Evolutionary conservation across 2,113 vertebrate genomes (phyloP), one percentile per base, ranked within the genome.

Genomic region (Lophotis ruficrista): DNA sequence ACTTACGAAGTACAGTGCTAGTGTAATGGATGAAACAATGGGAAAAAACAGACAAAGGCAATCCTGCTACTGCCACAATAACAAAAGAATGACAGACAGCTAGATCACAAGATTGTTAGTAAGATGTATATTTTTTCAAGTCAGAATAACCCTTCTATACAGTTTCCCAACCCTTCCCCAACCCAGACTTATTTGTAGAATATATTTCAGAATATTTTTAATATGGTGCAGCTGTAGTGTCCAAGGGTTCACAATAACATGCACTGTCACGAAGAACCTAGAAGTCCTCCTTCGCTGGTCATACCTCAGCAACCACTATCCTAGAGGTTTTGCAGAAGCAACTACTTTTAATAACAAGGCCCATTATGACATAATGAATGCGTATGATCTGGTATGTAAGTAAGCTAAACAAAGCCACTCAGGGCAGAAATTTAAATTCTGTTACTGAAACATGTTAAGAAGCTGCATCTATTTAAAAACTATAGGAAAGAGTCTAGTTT

Each of bases 101-200:
- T 98, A 98, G 97, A 97, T 97, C 97, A 98, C 98, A 98, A 97
- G 96, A 83, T 97, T 93, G 97, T 98, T 98, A 98, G 98, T 97
- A 98, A 98, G 95, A 97, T 97, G 94, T 98, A 90, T 97, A 98
- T 87, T 98, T 97, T 97, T 94, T 96, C 96, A 98, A 98, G 97
- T 97, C 98, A 97, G 94, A 98, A 93, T 93, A 97, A 96, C 97
- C 97, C 97, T 96, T 90, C 95, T 96, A 93, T 97, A 97, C 82
- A 96, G 93, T 90, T 96, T 95, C 96, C 94, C 95, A 96, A 91
- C 95, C 97, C 96, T 88, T 43, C 92, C 97, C 97, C 94, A 97
- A 96, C 93, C 95, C 93, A 96, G 91, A 97, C 92, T 90, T 97
- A 96, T 90, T 38, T 92, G 92, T 94, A 97, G 96, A 97, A 95